phyloP scores from a whole-genome alignment of 2,797 vertebrate genomes.

The Poeciliopsis turneri region DNA sequence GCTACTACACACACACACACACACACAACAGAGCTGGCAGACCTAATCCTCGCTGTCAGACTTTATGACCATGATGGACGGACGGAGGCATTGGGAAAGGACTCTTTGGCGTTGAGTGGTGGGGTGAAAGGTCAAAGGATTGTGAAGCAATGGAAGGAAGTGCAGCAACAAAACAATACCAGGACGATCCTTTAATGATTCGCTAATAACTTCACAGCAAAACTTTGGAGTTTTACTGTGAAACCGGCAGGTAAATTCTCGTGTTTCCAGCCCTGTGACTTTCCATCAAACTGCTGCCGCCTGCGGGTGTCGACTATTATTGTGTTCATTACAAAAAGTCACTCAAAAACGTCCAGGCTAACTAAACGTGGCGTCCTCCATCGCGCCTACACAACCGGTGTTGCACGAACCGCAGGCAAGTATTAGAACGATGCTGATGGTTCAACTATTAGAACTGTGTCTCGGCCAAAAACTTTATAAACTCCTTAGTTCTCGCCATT shows the following conservation, averaged over 20 bases:
- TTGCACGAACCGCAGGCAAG: not conserved
- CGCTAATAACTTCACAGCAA: not conserved
- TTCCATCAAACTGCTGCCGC: not conserved
- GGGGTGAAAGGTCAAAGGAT: constrained; percentile 63
- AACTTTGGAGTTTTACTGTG: not conserved
- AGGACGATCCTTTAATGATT: constrained; percentile 33
- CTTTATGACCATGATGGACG: constrained; percentile 66
- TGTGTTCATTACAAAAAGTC: too few relatives aligned
- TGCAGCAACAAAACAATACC: constrained; percentile 40
- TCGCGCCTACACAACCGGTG: not conserved
- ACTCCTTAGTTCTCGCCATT: not conserved
- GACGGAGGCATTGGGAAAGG: constrained; percentile 40
- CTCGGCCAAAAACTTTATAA: not conserved
- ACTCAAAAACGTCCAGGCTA: too few relatives aligned
- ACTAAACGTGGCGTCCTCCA: not conserved
- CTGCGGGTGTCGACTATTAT: too few relatives aligned
- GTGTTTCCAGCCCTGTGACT: not conserved
- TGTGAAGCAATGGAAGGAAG: constrained; percentile 34
- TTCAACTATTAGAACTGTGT: not conserved
- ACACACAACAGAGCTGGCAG: constrained; percentile 19
- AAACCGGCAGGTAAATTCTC: not conserved
- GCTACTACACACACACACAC: not conserved
- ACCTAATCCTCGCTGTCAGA: constrained; percentile 68
- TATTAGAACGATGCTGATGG: not conserved
- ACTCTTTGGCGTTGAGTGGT: constrained; percentile 57